Percentiles rank a stretch among this genome's conserved stretches.
These are phyloP conservation scores for Phaonia tiefii DNA, from an alignment of 2,888 invertebrate species.

Conservation along the genomic window DNA sequence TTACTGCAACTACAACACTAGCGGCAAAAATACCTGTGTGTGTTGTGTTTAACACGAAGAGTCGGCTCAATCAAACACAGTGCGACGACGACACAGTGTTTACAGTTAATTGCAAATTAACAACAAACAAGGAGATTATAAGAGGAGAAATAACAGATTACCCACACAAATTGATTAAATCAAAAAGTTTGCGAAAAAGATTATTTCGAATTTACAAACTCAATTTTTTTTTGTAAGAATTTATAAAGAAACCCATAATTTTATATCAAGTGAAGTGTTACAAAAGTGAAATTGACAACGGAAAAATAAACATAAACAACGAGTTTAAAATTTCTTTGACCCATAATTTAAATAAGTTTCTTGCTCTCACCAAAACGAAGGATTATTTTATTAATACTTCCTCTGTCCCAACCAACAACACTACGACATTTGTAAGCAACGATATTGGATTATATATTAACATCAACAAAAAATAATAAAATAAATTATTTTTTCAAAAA, in stretches of 20 bases:
- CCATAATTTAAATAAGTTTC: constrained; percentile 6
- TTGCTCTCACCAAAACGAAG: constrained; percentile 16
- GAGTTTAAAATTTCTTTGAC: constrained; percentile 32
- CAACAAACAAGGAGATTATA: constrained; percentile 35
- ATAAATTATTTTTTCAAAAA: too few relatives aligned
- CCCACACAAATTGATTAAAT: constrained; percentile 16
- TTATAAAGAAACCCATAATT: too few relatives aligned
- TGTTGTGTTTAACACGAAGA: background rate
- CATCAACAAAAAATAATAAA: too few relatives aligned
- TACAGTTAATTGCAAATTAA: constrained; percentile 38
- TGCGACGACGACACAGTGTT: constrained; percentile 20
- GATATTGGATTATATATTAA: constrained; percentile 42
- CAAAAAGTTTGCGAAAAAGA: constrained; percentile 21
- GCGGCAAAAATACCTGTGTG: background rate
- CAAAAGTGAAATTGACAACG: too few relatives aligned
- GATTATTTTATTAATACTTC: constrained; percentile 26
- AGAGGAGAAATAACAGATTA: constrained; percentile 41
- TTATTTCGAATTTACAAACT: background rate
- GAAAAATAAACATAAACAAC: constrained; percentile 11
- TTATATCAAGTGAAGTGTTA: too few relatives aligned
- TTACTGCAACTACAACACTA: background rate
- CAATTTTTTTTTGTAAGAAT: too few relatives aligned
- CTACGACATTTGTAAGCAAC: background rate
- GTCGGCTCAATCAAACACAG: background rate
- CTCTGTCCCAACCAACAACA: constrained; percentile 16